Conservation (phyloP, 2,797 vertebrate species). For the Fistularia commersonii region DNA sequence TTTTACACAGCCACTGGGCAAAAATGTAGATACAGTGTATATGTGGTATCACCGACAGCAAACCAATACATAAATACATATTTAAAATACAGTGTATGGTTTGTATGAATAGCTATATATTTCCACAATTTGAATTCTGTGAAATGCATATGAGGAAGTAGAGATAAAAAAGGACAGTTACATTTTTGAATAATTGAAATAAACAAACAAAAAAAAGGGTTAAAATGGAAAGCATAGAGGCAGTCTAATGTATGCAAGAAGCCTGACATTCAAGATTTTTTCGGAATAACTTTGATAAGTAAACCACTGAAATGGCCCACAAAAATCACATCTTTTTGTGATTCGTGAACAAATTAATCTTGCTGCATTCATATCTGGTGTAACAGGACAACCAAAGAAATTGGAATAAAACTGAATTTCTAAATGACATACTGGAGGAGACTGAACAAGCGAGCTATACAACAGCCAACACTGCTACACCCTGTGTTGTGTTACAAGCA, state of each 20-base stretch:
- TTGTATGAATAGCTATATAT: conserved; percentile 45
- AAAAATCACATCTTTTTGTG: too few relatives aligned
- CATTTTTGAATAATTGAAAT: neutral
- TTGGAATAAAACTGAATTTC: conserved; percentile 24
- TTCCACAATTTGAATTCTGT: conserved; percentile 63
- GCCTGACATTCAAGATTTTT: too few relatives aligned
- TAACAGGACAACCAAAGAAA: conserved; percentile 30
- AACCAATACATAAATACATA: conserved; percentile 71
- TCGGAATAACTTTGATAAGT: too few relatives aligned
- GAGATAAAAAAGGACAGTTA: conserved; percentile 32
- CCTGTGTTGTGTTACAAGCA: conserved; percentile 68
- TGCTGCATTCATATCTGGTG: conserved; percentile 17
- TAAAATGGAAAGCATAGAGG: too few relatives aligned
- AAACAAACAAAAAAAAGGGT: neutral
- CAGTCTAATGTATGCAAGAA: too few relatives aligned
- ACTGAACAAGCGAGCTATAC: conserved; percentile 28
- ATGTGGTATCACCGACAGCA: conserved; percentile 39
- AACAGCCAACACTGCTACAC: conserved; percentile 43
- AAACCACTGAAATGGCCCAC: too few relatives aligned
- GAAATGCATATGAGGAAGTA: conserved; percentile 29
- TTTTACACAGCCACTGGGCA: conserved; percentile 19
- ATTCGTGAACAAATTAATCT: conserved; percentile 4
- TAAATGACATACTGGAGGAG: conserved; percentile 30
- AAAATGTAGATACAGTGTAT: conserved; percentile 34
- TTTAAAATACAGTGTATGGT: conserved; percentile 58